Percentiles rank a stretch among this genome's conserved stretches.
Conservation (phyloP, 2,797 vertebrate species). For the Malurus splendens region DNA sequence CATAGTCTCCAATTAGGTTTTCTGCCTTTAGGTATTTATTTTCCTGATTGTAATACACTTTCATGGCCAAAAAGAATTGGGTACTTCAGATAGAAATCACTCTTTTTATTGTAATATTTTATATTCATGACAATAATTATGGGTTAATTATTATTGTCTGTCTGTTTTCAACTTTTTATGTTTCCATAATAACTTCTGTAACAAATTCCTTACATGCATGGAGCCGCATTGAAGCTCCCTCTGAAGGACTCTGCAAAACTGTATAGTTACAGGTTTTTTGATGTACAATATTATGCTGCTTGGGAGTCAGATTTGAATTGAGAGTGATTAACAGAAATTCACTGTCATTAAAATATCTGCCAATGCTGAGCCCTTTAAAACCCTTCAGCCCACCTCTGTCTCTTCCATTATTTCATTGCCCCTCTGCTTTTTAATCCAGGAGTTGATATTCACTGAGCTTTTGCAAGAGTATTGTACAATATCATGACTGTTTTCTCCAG, state of each 20-base stretch:
- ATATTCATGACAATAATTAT: neutral
- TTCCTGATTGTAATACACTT: neutral
- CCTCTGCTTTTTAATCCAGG: neutral
- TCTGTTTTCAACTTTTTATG: neutral
- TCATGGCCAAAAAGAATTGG: neutral
- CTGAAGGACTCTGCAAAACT: neutral
- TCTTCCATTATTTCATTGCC: neutral
- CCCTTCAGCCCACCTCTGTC: neutral
- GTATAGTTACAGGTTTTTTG: neutral
- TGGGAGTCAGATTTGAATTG: neutral
- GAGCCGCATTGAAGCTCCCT: neutral
- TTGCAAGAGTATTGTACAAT: neutral
- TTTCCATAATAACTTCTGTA: neutral
- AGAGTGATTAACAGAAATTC: neutral
- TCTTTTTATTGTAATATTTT: neutral
- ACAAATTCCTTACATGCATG: neutral
- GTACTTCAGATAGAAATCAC: neutral
- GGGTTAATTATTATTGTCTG: neutral
- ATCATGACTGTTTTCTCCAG: neutral
- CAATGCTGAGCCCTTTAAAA: neutral
- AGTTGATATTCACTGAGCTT: neutral
- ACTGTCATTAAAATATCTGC: neutral
- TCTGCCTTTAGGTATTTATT: neutral
- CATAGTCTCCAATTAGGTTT: neutral
- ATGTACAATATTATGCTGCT: neutral